A percentile compares a stretch with the other conserved stretches of the same genome.
Conservation (phyloP, 2,113 vertebrate genomes). For the Rhinolophus ferrumequinum region DNA sequence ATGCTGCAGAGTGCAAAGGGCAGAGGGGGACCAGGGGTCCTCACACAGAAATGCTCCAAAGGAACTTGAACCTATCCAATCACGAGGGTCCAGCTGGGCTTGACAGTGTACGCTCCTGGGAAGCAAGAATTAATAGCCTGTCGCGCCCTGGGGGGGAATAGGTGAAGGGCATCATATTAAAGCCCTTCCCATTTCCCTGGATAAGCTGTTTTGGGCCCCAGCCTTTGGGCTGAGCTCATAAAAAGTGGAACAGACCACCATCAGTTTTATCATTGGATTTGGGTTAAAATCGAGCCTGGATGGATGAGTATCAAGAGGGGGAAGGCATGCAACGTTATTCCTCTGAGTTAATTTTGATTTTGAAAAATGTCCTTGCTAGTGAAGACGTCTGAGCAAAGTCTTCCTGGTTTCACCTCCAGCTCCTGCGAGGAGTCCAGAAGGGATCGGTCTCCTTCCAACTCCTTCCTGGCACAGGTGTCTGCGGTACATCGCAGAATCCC, state of each 20-base stretch:
- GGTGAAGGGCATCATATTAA: background rate
- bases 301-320: background rate
- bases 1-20: background rate
- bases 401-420: background rate
- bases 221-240: background rate
- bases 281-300: conserved; percentile 17
- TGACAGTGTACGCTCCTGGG: background rate
- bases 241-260: background rate
- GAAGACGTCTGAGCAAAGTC: background rate
- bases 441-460: background rate
- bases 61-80: background rate
- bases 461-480: background rate
- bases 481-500: background rate
- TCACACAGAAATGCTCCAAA: background rate
- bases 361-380: conserved; percentile 7
- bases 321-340: background rate
- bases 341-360: conserved; percentile 34
- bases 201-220: background rate
- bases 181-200: background rate
- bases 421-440: background rate
- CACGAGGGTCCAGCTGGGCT: background rate
- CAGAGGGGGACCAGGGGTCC: background rate
- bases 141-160: background rate
- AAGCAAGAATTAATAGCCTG: background rate
- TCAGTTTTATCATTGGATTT: conserved; percentile 23